Base-by-base conservation (phyloP, 2,797 vertebrate species). In the Microctenopoma steveboyesi region DNA sequence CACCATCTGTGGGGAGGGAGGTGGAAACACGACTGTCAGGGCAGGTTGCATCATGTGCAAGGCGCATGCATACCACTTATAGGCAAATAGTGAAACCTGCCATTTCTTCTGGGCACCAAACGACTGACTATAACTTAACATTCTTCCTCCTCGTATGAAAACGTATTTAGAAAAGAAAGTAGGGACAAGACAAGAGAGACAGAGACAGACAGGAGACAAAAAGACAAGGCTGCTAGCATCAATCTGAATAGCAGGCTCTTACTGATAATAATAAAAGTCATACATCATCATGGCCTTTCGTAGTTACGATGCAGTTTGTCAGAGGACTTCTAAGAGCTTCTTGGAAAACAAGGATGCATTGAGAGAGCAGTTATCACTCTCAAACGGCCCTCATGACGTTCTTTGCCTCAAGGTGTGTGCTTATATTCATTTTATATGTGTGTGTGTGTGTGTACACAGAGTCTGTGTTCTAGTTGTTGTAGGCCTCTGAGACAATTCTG, bases 241-340 rank as follows among this genome's bases (percentile, higher is more conserved):
- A 16, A 7, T 45, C 42, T 45, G 45, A 8, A 8, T n/a, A 46
- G 7, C 45, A 18, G 45, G 18, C 14, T 45, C 42, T 16, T 9
- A 46, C 7, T n/a, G 15, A n/a, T 4, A 40, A 11, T 5, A 42
- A 42, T 42, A 14, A 42, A 42, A 42, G 14, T 42, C 14, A 42
- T 42, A 14, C 14, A 42, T 15, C 13, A 42, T 15, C 13, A 42
- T 42, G 40, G 15, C 13, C 46, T 11, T 48, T 12, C 37, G 47
- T 69, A 72, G 75, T 91, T 88, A 92, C 76, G 28, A 40, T 72
- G 86, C 84, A 85, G 61, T 88, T 89, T 90, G 63, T 54, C 30
- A 51, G 37, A 64, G 69, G 59, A 51, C 46, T 64, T 56, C 57
- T 15, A 51, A 42, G 30, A 35, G 55, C 47, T 61, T 74, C 52